Evolutionary conservation across 23 tunicate species (phyloP).

Genomic region (Halocynthia roretzi): DNA sequence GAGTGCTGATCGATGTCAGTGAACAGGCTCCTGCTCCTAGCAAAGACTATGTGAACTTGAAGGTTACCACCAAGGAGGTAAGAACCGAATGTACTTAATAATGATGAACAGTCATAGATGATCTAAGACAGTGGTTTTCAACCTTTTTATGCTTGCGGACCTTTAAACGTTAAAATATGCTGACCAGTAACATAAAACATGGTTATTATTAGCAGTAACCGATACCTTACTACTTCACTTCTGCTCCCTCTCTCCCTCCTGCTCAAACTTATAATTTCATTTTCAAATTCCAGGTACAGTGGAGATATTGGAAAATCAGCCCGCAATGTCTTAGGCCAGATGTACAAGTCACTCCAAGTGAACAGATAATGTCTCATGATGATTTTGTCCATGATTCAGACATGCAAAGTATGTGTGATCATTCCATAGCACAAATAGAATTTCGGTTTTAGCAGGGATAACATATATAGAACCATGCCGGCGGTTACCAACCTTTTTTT

Average conservation of each 20-base stretch:
- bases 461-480: no score
- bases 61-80: slow-evolving; percentile 41
- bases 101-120: neutral
- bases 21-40: slow-evolving; percentile 82
- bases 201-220: no score
- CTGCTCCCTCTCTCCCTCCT: no score
- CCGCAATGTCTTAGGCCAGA: slow-evolving; percentile 62
- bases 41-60: slow-evolving; percentile 70
- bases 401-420: slow-evolving; percentile 34
- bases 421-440: neutral
- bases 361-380: slow-evolving; percentile 32
- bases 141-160: no score
- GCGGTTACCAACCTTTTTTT: no score
- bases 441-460: no score
- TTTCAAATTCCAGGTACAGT: slow-evolving; percentile 28
- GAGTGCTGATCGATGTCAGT: slow-evolving; percentile 40
- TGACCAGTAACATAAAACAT: no score
- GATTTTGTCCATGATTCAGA: slow-evolving; percentile 71
- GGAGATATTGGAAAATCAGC: slow-evolving; percentile 79
- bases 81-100: neutral
- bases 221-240: no score
- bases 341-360: slow-evolving; percentile 52
- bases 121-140: no score
- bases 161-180: no score
- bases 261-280: neutral